phyloP scores from a whole-genome alignment of 2,113 vertebrate genomes.

The Ceyx melanurus region DNA sequence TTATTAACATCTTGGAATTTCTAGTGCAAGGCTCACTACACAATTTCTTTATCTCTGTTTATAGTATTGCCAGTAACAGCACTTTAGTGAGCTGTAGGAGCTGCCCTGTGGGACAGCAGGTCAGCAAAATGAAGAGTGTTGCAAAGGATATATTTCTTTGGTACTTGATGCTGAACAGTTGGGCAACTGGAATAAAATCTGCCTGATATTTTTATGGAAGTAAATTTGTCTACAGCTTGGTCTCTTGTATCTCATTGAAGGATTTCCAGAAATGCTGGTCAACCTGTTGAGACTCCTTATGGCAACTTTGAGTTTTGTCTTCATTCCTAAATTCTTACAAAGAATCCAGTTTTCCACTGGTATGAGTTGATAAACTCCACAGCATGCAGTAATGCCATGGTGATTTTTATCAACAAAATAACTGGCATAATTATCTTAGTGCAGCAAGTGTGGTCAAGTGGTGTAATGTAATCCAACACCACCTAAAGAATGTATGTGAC shows the following conservation, averaged over 20 bases:
- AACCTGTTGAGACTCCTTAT: not conserved
- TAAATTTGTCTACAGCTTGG: not conserved
- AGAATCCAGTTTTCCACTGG: not conserved
- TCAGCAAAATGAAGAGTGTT: not conserved
- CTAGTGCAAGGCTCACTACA: not conserved
- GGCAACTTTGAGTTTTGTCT: not conserved
- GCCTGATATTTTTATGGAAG: not conserved
- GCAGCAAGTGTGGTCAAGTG: slow-evolving; percentile 41
- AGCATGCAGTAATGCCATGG: not conserved
- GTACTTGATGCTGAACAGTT: not conserved
- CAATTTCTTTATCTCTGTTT: not conserved
- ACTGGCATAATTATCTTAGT: slow-evolving; percentile 40
- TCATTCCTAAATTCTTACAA: not conserved
- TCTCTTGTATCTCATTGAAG: not conserved
- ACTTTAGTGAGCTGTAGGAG: not conserved
- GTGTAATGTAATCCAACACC: slow-evolving; percentile 39
- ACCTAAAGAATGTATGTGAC: slow-evolving; percentile 36
- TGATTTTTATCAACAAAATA: slow-evolving; percentile 54
- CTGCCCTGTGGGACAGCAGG: not conserved
- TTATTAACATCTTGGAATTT: not conserved
- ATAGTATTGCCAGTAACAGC: not conserved
- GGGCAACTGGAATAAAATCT: not conserved
- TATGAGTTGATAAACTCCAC: not conserved
- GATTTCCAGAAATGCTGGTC: not conserved
- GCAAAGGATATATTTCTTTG: not conserved